Conservation (phyloP, 2,888 invertebrate genomes). For the Ichneumon xanthorius region DNA sequence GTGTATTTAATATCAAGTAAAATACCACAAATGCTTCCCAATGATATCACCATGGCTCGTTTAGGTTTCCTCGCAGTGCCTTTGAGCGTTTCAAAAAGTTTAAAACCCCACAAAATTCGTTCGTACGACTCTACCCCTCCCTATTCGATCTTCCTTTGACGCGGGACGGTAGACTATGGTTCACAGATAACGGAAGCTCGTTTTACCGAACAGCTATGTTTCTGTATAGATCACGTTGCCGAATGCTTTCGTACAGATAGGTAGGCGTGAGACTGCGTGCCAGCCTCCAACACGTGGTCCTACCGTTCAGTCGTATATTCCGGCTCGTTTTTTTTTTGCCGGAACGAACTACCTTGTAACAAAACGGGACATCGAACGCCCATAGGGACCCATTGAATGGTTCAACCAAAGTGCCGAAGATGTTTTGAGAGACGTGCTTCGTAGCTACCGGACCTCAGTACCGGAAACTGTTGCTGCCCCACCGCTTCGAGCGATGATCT, state of each 20-base stretch:
- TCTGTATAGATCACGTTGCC: slow-evolving; percentile 1
- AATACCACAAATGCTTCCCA: slow-evolving; percentile 17
- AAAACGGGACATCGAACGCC: slow-evolving; percentile 42
- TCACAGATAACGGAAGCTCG: slow-evolving; percentile 39
- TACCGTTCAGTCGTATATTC: slow-evolving; percentile 36
- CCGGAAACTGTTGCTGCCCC: slow-evolving; percentile 54
- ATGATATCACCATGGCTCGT: slow-evolving; percentile 52
- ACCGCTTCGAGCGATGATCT: slow-evolving; percentile 57
- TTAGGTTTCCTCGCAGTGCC: slow-evolving; percentile 62
- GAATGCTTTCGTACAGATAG: slow-evolving; percentile 7
- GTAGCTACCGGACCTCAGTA: slow-evolving; percentile 48
- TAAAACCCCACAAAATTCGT: slow-evolving; percentile 9
- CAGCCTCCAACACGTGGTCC: slow-evolving; percentile 45
- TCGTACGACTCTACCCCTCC: neutral
- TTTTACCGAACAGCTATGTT: slow-evolving; percentile 17
- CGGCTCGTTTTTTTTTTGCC: slow-evolving; percentile 26
- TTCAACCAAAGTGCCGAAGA: slow-evolving; percentile 32
- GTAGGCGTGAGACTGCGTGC: slow-evolving; percentile 39
- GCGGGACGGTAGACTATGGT: neutral
- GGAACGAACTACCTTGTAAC: slow-evolving; percentile 16
- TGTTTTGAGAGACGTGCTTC: slow-evolving; percentile 56
- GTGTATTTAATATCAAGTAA: neutral
- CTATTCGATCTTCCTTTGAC: neutral
- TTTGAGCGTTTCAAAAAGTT: slow-evolving; percentile 10
- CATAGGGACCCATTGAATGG: slow-evolving; percentile 31